Base-by-base conservation (phyloP, 2,888 invertebrate species). In the Amiota communis region DNA sequence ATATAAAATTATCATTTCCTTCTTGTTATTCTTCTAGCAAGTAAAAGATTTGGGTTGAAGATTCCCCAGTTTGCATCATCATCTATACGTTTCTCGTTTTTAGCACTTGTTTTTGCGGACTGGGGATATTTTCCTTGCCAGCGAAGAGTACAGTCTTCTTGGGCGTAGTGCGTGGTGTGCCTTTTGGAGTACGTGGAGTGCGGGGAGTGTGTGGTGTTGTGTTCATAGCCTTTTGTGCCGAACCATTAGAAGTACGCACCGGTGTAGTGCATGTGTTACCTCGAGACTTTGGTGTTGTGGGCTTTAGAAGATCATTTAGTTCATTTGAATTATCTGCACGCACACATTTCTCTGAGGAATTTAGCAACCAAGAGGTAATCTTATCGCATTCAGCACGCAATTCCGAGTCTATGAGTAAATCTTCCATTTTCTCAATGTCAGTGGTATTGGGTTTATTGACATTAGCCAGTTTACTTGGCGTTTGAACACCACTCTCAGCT, bases 101-200 rank as follows among this genome's bases (percentile, higher is more conserved):
- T 59, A 88, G 84, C 74, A 89, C 86, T 74, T 89, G 89, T 80
- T 89, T 84, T 77, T 89, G 89, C 11, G 89, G 86, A 75, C 81
- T 83, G 63, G 89, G 88, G 57, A 88, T 76, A 76, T 90, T 90
- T 75, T 90, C 90, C 78, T 90, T 90, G 71, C 89, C 90, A 20
- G 87, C 81, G 69, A 89, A 89, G 65, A 89, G 82, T 46, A 88
- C 82, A 10, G 87, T 87, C 81, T 90, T 90, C 78, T 89, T 87
- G 61, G 90, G 89, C 17, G 89, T 88, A 70, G 81, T 81, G 9
- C 83, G 17, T 11, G 23, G 79, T 9, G 84, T 47, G 11, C 47
- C 48, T 20, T 57, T 65, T 1, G 81, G 48, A 75, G 78, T 56
- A 80, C 81, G 51, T 10, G 13, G 71, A 78, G 84, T 72, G 72